Conservation (phyloP, 1,140 invertebrate species). For the Heliconius congener region DNA sequence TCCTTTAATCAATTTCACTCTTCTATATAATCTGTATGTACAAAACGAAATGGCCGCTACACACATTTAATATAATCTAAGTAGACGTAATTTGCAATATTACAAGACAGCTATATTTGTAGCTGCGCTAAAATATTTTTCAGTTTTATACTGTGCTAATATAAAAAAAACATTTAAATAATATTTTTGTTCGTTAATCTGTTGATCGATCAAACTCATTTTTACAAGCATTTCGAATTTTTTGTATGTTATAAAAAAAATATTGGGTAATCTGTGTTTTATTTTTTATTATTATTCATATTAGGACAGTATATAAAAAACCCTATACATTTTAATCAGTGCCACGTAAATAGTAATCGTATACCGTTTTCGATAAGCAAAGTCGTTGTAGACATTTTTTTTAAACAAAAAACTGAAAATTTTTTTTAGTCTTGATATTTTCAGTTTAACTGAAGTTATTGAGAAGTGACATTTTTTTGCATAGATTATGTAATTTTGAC, state of each 20-base stretch:
- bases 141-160: not conserved
- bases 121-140: not conserved
- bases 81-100: conserved; percentile 1
- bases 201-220: not conserved
- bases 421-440: not conserved
- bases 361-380: conserved; percentile 52
- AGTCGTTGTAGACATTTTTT: conserved; percentile 42
- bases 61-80: not conserved
- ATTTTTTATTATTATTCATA: not conserved
- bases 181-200: not conserved
- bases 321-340: conserved; percentile 12
- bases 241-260: too few relatives aligned
- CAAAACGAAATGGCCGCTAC: not conserved
- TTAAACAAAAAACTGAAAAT: not conserved
- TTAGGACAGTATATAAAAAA: conserved; percentile 21
- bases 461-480: not conserved
- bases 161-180: not conserved
- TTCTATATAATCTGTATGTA: conserved; percentile 2
- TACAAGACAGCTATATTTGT: not conserved
- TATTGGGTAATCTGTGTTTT: not conserved
- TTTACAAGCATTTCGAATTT: too few relatives aligned
- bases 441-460: not conserved
- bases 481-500: not conserved
- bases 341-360: conserved; percentile 38
- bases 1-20: not conserved